Evolutionary conservation across 2,888 invertebrate genomes (phyloP).

Genomic region (Nebria salina): DNA sequence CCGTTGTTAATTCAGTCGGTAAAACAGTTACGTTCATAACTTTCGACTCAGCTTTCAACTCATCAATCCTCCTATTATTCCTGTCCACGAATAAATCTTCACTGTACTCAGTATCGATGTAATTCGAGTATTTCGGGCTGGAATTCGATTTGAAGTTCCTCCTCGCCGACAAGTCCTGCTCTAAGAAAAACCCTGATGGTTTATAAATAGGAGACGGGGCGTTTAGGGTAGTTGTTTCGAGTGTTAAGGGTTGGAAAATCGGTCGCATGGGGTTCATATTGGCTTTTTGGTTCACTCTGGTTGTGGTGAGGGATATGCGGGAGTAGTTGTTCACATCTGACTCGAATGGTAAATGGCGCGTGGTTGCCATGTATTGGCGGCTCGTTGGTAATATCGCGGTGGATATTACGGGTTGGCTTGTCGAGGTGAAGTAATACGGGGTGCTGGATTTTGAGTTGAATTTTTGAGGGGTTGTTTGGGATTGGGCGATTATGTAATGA

Average conservation of each 20-base stretch:
- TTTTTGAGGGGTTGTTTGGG: conserved; percentile 47
- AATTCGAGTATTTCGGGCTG: conserved; percentile 47
- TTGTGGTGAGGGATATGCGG: conserved; percentile 28
- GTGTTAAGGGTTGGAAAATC: conserved; percentile 3
- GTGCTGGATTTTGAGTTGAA: conserved; percentile 48
- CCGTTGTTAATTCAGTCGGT: neutral
- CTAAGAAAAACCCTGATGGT: neutral
- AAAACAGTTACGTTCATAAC: conserved; percentile 42
- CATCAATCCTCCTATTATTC: conserved; percentile 52
- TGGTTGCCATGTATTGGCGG: conserved; percentile 19
- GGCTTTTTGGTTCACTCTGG: conserved; percentile 4
- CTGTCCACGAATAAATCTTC: conserved; percentile 51
- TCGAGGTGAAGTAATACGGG: conserved; percentile 50
- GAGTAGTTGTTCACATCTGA: conserved; percentile 31
- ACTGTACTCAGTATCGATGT: conserved; percentile 49
- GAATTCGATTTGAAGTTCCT: conserved; percentile 42
- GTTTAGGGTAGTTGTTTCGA: neutral
- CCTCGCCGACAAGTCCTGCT: neutral
- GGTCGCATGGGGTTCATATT: conserved; percentile 9
- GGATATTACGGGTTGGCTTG: conserved; percentile 46
- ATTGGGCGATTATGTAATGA: conserved; percentile 55
- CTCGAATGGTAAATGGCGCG: conserved; percentile 24
- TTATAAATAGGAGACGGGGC: conserved; percentile 5
- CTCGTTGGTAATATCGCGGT: conserved; percentile 26
- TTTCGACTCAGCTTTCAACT: conserved; percentile 48